phyloP scores from a whole-genome alignment of 2,888 invertebrate species.

The Temnothorax ravouxi region DNA sequence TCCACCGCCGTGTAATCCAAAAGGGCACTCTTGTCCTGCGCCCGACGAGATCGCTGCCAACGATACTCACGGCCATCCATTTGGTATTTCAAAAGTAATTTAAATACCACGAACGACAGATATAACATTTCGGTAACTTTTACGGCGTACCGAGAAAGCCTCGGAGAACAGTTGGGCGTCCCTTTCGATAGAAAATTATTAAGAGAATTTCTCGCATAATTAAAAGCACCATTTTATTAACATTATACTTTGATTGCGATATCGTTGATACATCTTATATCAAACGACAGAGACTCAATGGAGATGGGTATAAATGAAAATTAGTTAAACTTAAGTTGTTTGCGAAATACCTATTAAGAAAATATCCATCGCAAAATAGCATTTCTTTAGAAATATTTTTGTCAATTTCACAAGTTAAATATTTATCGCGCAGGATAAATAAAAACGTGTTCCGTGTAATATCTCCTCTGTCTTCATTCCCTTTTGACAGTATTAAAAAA shows the following conservation, averaged over 20 bases:
- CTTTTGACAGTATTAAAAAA: neutral
- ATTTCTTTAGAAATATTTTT: neutral
- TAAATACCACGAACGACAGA: slow-evolving; percentile 40
- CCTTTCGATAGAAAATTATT: slow-evolving; percentile 30
- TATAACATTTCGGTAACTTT: slow-evolving; percentile 55
- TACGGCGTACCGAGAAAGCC: slow-evolving; percentile 21
- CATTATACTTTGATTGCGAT: neutral
- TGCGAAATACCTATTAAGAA: neutral
- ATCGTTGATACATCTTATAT: neutral
- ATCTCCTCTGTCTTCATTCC: neutral
- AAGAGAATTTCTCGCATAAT: slow-evolving; percentile 8
- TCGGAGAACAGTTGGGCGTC: neutral
- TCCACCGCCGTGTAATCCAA: slow-evolving; percentile 53
- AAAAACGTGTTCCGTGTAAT: neutral
- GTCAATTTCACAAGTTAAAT: neutral
- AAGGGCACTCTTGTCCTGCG: slow-evolving; percentile 65
- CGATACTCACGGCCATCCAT: slow-evolving; percentile 38
- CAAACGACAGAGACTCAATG: neutral
- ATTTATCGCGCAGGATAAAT: neutral
- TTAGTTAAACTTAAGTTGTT: neutral
- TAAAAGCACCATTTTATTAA: slow-evolving; percentile 8
- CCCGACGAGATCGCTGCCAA: slow-evolving; percentile 48
- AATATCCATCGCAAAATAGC: neutral
- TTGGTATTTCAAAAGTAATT: slow-evolving; percentile 56
- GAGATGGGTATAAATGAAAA: neutral